These are phyloP conservation scores for Mesaphorura yosii DNA, from an alignment of 1,140 invertebrate species.

Conservation along the genomic window DNA sequence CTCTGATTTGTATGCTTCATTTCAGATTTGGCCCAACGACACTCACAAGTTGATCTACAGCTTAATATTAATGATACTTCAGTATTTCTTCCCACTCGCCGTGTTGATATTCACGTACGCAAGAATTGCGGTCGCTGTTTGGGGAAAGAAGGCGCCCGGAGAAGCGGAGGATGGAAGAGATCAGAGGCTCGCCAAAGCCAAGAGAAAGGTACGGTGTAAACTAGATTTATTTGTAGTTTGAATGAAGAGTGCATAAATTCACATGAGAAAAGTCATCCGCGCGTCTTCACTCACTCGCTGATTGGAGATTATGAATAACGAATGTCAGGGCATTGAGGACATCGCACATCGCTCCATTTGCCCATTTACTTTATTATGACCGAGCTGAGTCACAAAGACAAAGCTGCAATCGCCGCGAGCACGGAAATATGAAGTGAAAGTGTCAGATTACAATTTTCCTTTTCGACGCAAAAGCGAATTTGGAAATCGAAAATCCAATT, in stretches of 20 bases:
- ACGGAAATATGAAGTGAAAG: no score
- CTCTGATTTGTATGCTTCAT: background rate
- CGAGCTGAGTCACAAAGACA: no score
- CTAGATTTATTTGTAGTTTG: conserved; percentile 5
- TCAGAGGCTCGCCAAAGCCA: conserved; percentile 67
- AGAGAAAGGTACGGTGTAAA: conserved; percentile 70
- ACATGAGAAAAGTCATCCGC: no score
- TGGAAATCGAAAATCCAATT: background rate
- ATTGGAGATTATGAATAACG: no score
- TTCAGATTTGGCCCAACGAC: conserved; percentile 42
- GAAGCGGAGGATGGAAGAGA: conserved; percentile 71
- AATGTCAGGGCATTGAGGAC: no score
- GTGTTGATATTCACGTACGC: conserved; percentile 81
- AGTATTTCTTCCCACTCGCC: conserved; percentile 69
- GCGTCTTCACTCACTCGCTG: no score
- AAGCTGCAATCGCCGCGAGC: no score
- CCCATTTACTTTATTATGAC: no score
- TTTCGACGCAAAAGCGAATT: background rate
- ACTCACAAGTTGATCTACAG: conserved; percentile 57
- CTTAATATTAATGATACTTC: conserved; percentile 61
- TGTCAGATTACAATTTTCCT: no score
- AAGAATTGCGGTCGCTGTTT: conserved; percentile 71
- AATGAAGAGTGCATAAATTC: no score
- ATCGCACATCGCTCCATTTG: no score
- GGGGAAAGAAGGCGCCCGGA: conserved; percentile 72